Evolutionary conservation across 2,888 invertebrate genomes (phyloP).

Genomic region (Brachyptera putata): DNA sequence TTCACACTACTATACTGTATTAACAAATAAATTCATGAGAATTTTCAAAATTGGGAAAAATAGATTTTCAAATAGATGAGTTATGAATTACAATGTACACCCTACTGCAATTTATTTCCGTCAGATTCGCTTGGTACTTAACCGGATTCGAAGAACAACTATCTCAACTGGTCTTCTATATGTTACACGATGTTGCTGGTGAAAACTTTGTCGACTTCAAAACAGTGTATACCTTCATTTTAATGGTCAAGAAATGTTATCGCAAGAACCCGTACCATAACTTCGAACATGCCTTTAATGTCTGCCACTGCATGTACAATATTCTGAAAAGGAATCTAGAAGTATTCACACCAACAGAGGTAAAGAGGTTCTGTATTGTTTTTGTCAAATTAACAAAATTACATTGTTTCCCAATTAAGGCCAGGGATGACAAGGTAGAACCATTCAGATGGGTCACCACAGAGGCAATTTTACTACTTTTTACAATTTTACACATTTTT

Average conservation of each 20-base stretch:
- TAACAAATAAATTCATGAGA: no score
- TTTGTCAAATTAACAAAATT: no score
- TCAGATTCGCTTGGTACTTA: slow-evolving; percentile 55
- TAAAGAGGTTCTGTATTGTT: slow-evolving; percentile 37
- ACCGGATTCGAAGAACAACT: slow-evolving; percentile 49
- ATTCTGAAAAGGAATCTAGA: slow-evolving; percentile 50
- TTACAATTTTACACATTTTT: no score
- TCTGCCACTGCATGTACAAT: slow-evolving; percentile 57
- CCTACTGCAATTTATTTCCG: not conserved
- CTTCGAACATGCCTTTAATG: slow-evolving; percentile 59
- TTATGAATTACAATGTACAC: no score
- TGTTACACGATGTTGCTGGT: slow-evolving; percentile 51
- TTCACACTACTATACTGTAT: no score
- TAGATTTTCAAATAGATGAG: no score
- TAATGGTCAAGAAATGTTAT: slow-evolving; percentile 50
- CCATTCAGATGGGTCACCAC: no score
- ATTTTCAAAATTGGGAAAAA: no score
- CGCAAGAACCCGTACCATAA: slow-evolving; percentile 58
- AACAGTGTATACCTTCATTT: slow-evolving; percentile 43
- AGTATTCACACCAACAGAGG: slow-evolving; percentile 51
- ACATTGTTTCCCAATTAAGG: no score
- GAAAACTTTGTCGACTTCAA: slow-evolving; percentile 39
- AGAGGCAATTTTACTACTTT: no score
- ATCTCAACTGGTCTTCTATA: slow-evolving; percentile 51
- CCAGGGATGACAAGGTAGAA: no score